Evolutionary conservation across 2,888 invertebrate genomes (phyloP).

Genomic region (Leptopilina drosophilae): DNA sequence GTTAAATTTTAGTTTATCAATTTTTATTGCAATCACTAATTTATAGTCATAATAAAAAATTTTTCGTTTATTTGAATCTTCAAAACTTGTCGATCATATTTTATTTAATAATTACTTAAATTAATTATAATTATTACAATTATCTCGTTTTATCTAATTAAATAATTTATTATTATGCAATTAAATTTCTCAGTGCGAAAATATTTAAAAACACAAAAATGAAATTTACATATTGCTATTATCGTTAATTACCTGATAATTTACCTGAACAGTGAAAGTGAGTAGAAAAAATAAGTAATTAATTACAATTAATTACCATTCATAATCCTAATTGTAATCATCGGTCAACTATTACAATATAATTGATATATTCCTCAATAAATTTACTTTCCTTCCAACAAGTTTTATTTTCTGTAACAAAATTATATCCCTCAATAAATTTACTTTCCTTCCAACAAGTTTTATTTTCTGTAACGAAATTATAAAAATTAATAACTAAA

Average conservation of each 20-base stretch:
- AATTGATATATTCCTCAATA: slow-evolving; percentile 8
- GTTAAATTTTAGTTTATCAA: too few species aligned
- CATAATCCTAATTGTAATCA: not conserved
- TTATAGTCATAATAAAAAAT: too few species aligned
- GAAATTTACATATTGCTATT: too few species aligned
- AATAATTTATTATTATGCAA: too few species aligned
- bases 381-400: not conserved
- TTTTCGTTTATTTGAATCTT: too few species aligned
- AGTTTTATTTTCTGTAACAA: not conserved
- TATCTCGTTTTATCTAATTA: too few species aligned
- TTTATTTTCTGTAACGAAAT: not conserved
- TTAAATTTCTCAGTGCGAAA: too few species aligned
- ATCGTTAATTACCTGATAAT: not conserved
- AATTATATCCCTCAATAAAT: not conserved
- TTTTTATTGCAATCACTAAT: too few species aligned
- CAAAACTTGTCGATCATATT: too few species aligned
- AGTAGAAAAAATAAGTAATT: not conserved
- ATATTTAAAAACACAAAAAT: too few species aligned
- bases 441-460: not conserved
- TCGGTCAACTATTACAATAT: not conserved
- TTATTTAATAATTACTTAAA: too few species aligned
- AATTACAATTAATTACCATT: slow-evolving; percentile 1
- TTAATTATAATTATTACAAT: not conserved
- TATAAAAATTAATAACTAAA: not conserved
- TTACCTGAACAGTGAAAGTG: not conserved